These are phyloP conservation scores for Halcyon malimbica DNA, from an alignment of 2,113 vertebrate genomes.

Conservation along the genomic window DNA sequence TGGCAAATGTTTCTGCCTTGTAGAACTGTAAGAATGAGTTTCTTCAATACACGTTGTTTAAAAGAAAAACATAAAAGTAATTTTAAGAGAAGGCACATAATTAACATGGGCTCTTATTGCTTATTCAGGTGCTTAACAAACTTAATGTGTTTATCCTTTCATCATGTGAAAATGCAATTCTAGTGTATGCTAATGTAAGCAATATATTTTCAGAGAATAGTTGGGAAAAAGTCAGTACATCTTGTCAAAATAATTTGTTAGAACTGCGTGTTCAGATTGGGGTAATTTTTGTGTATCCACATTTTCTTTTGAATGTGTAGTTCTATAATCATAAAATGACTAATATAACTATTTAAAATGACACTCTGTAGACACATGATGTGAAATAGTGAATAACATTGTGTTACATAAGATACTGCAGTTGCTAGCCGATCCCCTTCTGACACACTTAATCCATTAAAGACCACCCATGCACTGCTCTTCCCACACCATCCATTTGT, in stretches of 20 bases:
- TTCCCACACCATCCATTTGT: neutral
- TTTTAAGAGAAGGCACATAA: constrained; percentile 5
- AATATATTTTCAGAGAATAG: constrained; percentile 31
- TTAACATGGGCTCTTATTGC: neutral
- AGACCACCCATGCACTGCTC: constrained; percentile 14
- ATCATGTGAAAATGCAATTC: neutral
- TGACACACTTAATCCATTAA: constrained; percentile 33
- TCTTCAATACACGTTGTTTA: neutral
- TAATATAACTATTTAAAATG: constrained; percentile 30
- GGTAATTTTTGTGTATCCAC: constrained; percentile 57
- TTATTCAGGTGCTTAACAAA: constrained; percentile 38
- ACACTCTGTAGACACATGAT: constrained; percentile 53
- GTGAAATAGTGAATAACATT: constrained; percentile 36
- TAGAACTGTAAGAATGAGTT: neutral
- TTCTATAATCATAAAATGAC: constrained; percentile 64
- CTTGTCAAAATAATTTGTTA: constrained; percentile 61
- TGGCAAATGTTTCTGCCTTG: neutral
- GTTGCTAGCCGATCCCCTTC: neutral
- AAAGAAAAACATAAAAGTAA: neutral
- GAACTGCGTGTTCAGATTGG: constrained; percentile 52
- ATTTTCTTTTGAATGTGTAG: constrained; percentile 59
- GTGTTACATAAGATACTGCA: constrained; percentile 44
- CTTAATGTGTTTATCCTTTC: neutral
- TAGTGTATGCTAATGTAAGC: constrained; percentile 34
- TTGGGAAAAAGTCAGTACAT: constrained; percentile 1